phyloP scores from a whole-genome alignment of 2,797 vertebrate genomes.

The Hippopotamyrus pictus region DNA sequence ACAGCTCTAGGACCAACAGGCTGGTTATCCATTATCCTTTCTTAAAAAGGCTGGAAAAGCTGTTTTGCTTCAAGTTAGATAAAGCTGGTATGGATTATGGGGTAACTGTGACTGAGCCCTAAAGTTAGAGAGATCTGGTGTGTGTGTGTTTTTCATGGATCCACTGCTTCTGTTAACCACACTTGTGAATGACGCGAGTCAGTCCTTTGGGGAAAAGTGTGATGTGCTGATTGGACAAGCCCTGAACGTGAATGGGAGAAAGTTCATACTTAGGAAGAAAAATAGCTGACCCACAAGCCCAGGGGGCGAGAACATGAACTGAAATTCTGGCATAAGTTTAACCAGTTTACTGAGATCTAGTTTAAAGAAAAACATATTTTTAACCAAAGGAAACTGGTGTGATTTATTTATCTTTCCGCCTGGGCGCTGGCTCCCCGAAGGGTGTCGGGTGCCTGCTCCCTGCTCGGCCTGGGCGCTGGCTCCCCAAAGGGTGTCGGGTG shows the following conservation, averaged over 20 bases:
- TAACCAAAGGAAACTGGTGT: not conserved
- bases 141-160: not conserved
- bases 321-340: not conserved
- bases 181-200: not conserved
- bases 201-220: not conserved
- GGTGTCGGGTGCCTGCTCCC: constrained; percentile 80
- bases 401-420: constrained; percentile 40
- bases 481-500: constrained; percentile 76
- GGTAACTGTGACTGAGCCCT: not conserved
- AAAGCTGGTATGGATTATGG: not conserved
- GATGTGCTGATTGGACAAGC: not conserved
- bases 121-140: not conserved
- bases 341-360: not conserved
- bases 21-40: not conserved
- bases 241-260: not conserved
- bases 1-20: not conserved
- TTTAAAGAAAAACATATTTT: not conserved
- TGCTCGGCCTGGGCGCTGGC: constrained; percentile 62
- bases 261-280: not conserved
- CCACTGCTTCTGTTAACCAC: not conserved
- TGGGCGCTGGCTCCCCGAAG: constrained; percentile 49
- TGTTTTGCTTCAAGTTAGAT: not conserved
- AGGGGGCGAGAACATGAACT: not conserved
- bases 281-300: not conserved
- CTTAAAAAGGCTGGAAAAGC: not conserved